Base-by-base conservation (phyloP, 2,113 vertebrate genomes). In the Cavia porcellus region DNA sequence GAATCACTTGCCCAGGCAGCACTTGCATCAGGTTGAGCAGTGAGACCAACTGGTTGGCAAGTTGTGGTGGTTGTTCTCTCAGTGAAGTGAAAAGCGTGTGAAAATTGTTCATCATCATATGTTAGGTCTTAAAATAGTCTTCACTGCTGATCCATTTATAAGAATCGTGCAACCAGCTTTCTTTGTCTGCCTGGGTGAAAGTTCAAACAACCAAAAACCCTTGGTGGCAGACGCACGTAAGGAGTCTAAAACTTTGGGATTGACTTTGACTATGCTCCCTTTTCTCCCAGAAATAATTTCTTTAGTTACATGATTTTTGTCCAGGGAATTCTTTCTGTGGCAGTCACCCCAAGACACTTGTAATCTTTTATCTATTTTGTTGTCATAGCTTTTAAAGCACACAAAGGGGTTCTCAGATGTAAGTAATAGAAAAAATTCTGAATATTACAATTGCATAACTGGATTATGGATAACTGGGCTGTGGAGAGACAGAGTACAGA, bases 21-120 rank as follows among this genome's bases (percentile, higher is more conserved):
- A 94, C 87, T 77, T 96, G 92, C 50, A 6, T 72, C 85, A 94
- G 83, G 64, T 80, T 97, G 97, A 98, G 89, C 95, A 92, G 91
- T 52, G 92, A 97, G 79, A 96, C 96, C 96, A 95, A 94, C 24
- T 68, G 94, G 92, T 85, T 91, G 66, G 97, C 94, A 89, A 94
- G 94, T 84, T 83, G 38, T 64, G 89, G 94, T 94, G 93, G 79
- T 94, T 92, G 83, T 96, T 97, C 88, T 95, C 96, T 94, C 92
- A 19, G 92, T 38, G 74, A 96, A 97, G 96, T 86, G 86, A 96
- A 98, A 98, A 97, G 79, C 92, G 96, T 94, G 87, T 88, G 96
- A 96, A 97, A 97, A 97, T 98, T 98, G 98, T 98, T 98, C 98
- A 98, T 97, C 89, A 90, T 98, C 98, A 98, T 97, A 97, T 96